phyloP scores from a whole-genome alignment of 2,113 vertebrate species.

The Dasyornis broadbenti region DNA sequence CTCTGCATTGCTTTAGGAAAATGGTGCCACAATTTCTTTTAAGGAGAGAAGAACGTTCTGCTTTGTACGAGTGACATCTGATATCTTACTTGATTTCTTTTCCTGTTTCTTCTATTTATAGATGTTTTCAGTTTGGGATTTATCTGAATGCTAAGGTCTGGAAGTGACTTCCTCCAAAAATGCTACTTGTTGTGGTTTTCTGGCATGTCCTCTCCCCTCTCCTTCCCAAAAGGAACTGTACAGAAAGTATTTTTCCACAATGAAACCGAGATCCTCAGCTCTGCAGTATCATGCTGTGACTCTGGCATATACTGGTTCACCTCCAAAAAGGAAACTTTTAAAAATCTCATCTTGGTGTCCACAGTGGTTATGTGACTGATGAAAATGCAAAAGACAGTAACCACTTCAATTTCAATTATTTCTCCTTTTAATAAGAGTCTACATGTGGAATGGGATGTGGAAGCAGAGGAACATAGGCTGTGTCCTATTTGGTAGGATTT shows the following conservation, averaged over 20 bases:
- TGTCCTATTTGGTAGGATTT: not conserved
- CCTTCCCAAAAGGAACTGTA: not conserved
- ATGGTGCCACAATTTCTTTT: not conserved
- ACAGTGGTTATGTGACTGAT: not conserved
- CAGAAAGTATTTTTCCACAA: slow-evolving; percentile 33
- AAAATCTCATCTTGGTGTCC: not conserved
- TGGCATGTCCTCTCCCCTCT: slow-evolving; percentile 1
- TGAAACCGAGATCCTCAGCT: not conserved
- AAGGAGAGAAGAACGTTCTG: not conserved
- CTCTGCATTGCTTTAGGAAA: not conserved
- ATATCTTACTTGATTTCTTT: slow-evolving; percentile 13
- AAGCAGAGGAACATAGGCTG: not conserved
- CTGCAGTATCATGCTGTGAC: not conserved
- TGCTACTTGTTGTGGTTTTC: slow-evolving; percentile 42
- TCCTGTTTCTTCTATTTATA: slow-evolving; percentile 36
- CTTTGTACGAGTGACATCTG: not conserved
- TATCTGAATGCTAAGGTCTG: slow-evolving; percentile 35
- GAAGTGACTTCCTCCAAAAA: slow-evolving; percentile 33
- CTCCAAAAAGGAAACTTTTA: not conserved
- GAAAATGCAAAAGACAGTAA: not conserved
- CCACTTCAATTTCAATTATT: not conserved
- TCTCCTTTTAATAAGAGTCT: not conserved
- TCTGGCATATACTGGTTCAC: not conserved
- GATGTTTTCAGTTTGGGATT: slow-evolving; percentile 8
- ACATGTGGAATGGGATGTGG: accelerated